phyloP scores from a whole-genome alignment of 2,888 invertebrate species.

The Cybosia mesomella region DNA sequence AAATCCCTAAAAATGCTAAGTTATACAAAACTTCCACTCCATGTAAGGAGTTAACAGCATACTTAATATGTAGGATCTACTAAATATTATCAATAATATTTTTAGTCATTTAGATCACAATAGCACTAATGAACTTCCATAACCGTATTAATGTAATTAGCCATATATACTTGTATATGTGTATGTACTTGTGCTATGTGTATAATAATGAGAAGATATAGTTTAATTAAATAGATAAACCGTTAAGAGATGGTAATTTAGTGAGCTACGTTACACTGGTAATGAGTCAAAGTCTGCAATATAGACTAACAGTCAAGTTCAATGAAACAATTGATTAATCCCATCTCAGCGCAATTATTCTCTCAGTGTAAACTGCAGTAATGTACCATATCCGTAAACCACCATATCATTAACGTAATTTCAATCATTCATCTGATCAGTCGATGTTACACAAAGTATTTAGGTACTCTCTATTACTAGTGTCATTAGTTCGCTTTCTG shows the following conservation, averaged over 20 bases:
- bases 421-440: slow-evolving; percentile 33
- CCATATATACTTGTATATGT: too few relatives aligned
- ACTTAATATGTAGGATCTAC: background rate
- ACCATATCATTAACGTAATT: slow-evolving; percentile 36
- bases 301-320: slow-evolving; percentile 37
- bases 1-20: too few relatives aligned
- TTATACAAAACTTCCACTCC: background rate
- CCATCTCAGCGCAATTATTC: slow-evolving; percentile 49
- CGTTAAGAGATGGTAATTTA: background rate
- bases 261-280: background rate
- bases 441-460: slow-evolving; percentile 30
- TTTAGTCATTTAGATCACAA: background rate
- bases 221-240: background rate
- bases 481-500: slow-evolving; percentile 46
- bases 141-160: slow-evolving; percentile 1
- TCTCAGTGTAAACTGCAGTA: slow-evolving; percentile 48
- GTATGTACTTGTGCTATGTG: background rate
- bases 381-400: slow-evolving; percentile 59
- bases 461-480: slow-evolving; percentile 41
- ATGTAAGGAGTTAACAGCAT: background rate
- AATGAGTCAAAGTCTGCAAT: slow-evolving; percentile 16
- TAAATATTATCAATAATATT: background rate
- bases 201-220: background rate
- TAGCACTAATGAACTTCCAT: slow-evolving; percentile 3
- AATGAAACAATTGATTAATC: slow-evolving; percentile 44